Base-by-base conservation (phyloP, 2,888 invertebrate species). In the Heliconius aoede region DNA sequence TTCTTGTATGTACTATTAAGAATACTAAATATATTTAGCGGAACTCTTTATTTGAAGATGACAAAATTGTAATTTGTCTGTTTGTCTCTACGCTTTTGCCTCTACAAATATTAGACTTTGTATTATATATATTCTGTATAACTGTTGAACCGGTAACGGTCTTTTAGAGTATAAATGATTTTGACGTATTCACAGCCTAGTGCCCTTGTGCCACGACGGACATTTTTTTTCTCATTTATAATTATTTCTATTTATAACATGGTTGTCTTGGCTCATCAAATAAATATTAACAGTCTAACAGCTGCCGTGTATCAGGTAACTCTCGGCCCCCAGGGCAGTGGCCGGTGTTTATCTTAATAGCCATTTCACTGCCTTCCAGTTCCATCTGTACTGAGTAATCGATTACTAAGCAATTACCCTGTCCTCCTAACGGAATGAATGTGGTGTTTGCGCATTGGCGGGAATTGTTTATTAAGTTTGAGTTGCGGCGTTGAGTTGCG, bases 271-370 rank as follows among this genome's bases (percentile, higher is more conserved):
- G 28, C 24, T 32, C 24, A 55, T 55, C 55, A 55, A 55, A 67
- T 72, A 68, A 76, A 74, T 60, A 64, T 74, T 69, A 69, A 55
- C 32, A 69, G 28, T 51, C 68, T 69, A 55, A 69, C 28, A 55
- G 69, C 55, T 55, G 5, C 18, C 62, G 36, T 64, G 30, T 71
- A 71, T 60, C 40, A 67, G 51, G 74, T 74, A 40, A 69, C 64
- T 58, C 30, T 73, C 15, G 51, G 62, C 65, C 72, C 73, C 65
- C 67, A 72, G 84, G 82, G 78, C 83, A 82, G 79, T 83, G 83
- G 81, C 82, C 84, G 80, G 83, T 84, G 81, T 82, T 87, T 85
- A 86, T 84, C 83, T 83, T 87, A 88, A 88, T 88, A 85, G 85
- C 86, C 83, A 85, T 87, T 87, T 87, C 86, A 85, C 87, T 84